Percentiles rank a stretch among this genome's conserved stretches.
These are phyloP conservation scores for Maniola hyperantus DNA, from an alignment of 2,888 invertebrate species.

Conservation along the genomic window DNA sequence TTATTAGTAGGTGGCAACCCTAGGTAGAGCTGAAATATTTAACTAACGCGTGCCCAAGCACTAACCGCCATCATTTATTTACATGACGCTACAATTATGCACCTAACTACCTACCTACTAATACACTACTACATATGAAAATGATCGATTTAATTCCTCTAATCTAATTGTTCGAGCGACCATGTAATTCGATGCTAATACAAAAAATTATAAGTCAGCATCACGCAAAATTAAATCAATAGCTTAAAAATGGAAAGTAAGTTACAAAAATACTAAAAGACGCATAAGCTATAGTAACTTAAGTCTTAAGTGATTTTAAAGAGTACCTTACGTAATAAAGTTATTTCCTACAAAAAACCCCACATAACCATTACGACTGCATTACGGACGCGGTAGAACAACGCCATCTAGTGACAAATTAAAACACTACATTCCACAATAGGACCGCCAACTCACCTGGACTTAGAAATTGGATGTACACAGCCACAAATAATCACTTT, in stretches of 20 bases:
- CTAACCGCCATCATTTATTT: not conserved
- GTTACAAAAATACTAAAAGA: not conserved
- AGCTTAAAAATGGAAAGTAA: not conserved
- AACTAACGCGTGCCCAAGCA: not conserved
- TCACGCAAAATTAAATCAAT: constrained; percentile 5
- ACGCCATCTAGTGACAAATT: constrained; percentile 64
- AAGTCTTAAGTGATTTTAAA: constrained; percentile 5
- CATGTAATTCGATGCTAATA: constrained; percentile 4
- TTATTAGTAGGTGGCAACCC: not conserved
- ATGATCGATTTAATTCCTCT: constrained; percentile 13
- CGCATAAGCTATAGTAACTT: not conserved
- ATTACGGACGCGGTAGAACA: constrained; percentile 63
- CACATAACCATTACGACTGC: constrained; percentile 58
- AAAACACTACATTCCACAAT: constrained; percentile 20
- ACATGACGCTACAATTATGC: constrained; percentile 1
- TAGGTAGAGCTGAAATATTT: constrained; percentile 1
- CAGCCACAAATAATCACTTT: constrained; percentile 28
- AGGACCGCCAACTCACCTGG: constrained; percentile 40
- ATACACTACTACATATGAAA: not conserved
- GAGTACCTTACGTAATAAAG: constrained; percentile 42
- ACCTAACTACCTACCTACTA: too few relatives aligned
- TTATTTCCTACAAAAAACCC: constrained; percentile 46
- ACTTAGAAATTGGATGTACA: constrained; percentile 18
- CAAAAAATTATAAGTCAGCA: not conserved
- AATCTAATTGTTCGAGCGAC: constrained; percentile 10